Percentiles rank a stretch among this genome's conserved stretches.
phyloP scores from a whole-genome alignment of 2,888 invertebrate genomes.

The Cecidostiba fungosa region DNA sequence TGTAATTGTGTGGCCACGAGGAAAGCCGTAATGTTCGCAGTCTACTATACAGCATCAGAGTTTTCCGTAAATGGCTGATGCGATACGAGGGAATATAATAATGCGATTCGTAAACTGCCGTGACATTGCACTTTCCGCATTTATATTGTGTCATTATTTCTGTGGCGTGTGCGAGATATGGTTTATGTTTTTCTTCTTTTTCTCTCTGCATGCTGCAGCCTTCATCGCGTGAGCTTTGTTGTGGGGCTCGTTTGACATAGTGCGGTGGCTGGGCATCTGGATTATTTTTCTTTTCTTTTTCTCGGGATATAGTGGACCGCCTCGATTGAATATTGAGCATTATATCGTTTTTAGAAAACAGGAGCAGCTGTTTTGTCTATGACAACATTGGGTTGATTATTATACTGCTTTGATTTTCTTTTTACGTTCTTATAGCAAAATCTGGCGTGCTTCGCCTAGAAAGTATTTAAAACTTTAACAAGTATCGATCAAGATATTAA shows the following conservation, averaged over 20 bases:
- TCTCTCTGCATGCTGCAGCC: background rate
- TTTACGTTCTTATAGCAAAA: no score
- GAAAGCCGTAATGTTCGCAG: conserved; percentile 34
- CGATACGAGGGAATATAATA: background rate
- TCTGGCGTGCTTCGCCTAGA: no score
- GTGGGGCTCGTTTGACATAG: background rate
- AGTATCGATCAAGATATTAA: no score
- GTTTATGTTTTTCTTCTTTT: conserved; percentile 5
- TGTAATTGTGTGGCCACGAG: conserved; percentile 42
- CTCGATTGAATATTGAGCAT: background rate
- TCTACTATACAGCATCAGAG: background rate
- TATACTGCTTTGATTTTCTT: no score
- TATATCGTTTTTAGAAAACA: background rate
- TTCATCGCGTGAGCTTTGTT: background rate
- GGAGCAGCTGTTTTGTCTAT: background rate
- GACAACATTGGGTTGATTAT: background rate
- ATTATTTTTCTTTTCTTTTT: background rate
- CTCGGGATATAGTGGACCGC: background rate
- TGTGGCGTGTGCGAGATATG: conserved; percentile 1
- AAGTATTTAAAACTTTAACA: no score
- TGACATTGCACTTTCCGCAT: conserved; percentile 46
- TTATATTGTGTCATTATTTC: conserved; percentile 43
- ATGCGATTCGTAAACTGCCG: conserved; percentile 43
- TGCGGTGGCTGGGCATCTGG: background rate
- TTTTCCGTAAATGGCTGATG: conserved; percentile 43